Evolutionary conservation across 2,888 invertebrate species (phyloP).

Genomic region (Erebia palarica): DNA sequence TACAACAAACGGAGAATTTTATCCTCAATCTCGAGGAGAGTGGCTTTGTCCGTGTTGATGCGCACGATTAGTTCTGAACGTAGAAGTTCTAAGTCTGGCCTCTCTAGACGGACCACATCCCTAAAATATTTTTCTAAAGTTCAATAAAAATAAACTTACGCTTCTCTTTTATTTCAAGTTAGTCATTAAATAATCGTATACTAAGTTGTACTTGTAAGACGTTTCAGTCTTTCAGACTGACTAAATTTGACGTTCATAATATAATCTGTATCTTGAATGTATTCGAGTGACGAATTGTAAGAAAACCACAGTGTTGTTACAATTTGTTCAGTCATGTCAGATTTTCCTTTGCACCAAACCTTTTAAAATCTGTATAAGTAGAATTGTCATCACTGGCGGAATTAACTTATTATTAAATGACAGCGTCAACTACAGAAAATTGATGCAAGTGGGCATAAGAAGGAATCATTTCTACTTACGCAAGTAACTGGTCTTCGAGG

Average conservation of each 20-base stretch:
- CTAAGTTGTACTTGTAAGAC: too few species aligned
- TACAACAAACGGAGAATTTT: slow-evolving; percentile 93
- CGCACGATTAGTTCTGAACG: slow-evolving; percentile 91
- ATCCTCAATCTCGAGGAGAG: slow-evolving; percentile 93
- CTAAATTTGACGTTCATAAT: too few species aligned
- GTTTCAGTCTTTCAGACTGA: too few species aligned
- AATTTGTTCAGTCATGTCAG: too few species aligned
- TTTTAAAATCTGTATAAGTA: too few species aligned
- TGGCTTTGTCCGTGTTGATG: slow-evolving; percentile 93
- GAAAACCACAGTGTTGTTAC: too few species aligned
- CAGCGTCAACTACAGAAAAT: neutral
- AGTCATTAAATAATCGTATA: too few species aligned
- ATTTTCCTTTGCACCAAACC: too few species aligned
- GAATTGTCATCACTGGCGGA: neutral
- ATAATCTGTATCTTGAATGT: too few species aligned
- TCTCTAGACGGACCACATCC: slow-evolving; percentile 94
- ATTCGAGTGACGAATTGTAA: too few species aligned
- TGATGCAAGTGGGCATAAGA: neutral
- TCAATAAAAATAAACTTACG: too few species aligned
- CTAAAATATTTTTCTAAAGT: slow-evolving; percentile 62
- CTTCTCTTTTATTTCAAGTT: neutral
- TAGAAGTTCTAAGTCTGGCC: slow-evolving; percentile 92
- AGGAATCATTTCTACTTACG: slow-evolving; percentile 80
- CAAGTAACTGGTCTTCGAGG: slow-evolving; percentile 94
- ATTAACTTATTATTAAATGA: neutral